phyloP scores from a whole-genome alignment of 2,888 invertebrate species.

The Dasypogon diadema region DNA sequence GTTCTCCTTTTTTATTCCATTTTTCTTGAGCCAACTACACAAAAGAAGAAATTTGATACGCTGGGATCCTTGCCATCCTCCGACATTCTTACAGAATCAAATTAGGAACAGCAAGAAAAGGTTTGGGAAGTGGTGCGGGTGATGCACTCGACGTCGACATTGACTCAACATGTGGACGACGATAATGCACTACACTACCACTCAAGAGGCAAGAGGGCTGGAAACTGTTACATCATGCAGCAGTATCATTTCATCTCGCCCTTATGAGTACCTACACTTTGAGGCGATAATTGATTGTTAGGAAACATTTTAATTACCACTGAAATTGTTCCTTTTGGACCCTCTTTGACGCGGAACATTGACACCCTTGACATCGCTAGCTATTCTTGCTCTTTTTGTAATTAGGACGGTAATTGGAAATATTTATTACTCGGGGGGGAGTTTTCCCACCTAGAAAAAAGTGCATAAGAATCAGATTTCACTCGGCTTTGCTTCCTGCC shows the following conservation, averaged over 20 bases:
- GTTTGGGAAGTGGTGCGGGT: slow-evolving; percentile 2
- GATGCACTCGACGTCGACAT: slow-evolving; percentile 11
- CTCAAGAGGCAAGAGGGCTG: background rate
- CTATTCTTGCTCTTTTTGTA: background rate
- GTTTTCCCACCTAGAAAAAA: too few species aligned
- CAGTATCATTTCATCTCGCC: background rate
- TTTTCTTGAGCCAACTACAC: slow-evolving; percentile 1
- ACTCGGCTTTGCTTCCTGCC: too few species aligned
- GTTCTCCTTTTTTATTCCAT: background rate
- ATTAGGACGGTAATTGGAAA: slow-evolving; percentile 16
- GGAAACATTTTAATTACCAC: slow-evolving; percentile 11
- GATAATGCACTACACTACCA: background rate
- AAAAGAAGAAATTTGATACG: slow-evolving; percentile 38
- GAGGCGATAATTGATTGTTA: slow-evolving; percentile 29
- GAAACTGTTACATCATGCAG: slow-evolving; percentile 3
- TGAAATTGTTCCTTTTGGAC: slow-evolving; percentile 5
- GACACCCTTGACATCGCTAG: background rate
- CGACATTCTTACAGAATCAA: slow-evolving; percentile 6
- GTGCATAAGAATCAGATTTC: too few species aligned
- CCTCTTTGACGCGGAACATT: background rate
- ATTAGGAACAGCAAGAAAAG: background rate
- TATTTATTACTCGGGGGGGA: background rate
- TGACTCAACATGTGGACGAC: background rate
- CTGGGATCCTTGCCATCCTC: background rate
- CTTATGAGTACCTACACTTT: background rate